Conservation (phyloP, 2,888 invertebrate genomes). For the Tortricodes alternella region DNA sequence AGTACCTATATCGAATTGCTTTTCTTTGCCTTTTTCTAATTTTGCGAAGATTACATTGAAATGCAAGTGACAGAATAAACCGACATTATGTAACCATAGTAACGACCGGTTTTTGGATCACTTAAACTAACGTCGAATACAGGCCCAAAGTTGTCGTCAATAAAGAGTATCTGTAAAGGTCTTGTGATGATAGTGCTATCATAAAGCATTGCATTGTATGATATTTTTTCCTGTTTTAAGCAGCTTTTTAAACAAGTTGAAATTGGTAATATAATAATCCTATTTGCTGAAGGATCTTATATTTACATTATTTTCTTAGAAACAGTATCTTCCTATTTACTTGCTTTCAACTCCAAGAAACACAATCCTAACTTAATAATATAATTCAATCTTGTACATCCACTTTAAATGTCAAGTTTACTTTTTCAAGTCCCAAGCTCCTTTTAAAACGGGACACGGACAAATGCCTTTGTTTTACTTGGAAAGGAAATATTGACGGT, state of each 20-base stretch:
- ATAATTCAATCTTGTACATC: constrained; percentile 29
- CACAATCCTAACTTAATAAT: constrained; percentile 16
- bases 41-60: no score
- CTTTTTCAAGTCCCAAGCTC: constrained; percentile 34
- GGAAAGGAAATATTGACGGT: constrained; percentile 76
- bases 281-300: background rate
- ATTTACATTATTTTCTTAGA: background rate
- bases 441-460: constrained; percentile 57
- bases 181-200: constrained; percentile 19
- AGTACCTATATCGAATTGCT: no score
- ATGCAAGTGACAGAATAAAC: no score
- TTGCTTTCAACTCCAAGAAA: background rate
- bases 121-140: no score
- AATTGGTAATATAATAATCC: no score
- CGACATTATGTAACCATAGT: no score
- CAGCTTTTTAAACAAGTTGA: no score
- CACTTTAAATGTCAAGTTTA: constrained; percentile 31
- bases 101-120: no score
- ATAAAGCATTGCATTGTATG: background rate
- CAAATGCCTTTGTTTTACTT: constrained; percentile 68
- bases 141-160: no score
- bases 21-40: no score
- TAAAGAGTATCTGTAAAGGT: constrained; percentile 9
- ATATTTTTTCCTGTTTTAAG: background rate
- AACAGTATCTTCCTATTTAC: background rate